These are phyloP conservation scores for Hormaphis cornu DNA, from an alignment of 1,140 invertebrate genomes.

Conservation along the genomic window DNA sequence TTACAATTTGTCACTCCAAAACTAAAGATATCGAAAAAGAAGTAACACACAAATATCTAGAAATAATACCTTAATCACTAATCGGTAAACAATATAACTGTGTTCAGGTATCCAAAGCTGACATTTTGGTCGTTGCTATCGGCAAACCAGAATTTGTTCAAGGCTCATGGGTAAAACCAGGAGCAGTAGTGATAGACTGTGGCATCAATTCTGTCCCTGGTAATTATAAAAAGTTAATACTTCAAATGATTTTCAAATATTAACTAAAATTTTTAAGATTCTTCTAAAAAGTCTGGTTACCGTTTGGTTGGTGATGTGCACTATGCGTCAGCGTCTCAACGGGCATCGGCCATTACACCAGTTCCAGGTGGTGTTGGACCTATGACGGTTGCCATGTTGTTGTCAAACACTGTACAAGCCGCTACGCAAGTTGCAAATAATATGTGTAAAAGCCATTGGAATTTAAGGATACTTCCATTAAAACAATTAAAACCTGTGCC, in stretches of 20 bases:
- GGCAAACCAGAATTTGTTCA: constrained; percentile 86
- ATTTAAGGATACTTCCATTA: constrained; percentile 52
- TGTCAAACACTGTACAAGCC: constrained; percentile 86
- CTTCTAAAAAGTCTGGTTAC: constrained; percentile 70
- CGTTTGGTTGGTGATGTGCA: constrained; percentile 91
- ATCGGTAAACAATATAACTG: constrained; percentile 41
- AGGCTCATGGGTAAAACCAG: constrained; percentile 93
- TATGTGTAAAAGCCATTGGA: constrained; percentile 53
- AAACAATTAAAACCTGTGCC: constrained; percentile 57
- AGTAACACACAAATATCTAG: constrained; percentile 46
- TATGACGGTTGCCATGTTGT: constrained; percentile 97
- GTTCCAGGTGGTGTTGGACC: constrained; percentile 97
- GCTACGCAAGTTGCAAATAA: constrained; percentile 56
- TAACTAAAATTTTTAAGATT: constrained; percentile 65
- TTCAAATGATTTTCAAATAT: background rate
- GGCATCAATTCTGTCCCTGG: constrained; percentile 92
- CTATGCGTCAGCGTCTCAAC: constrained; percentile 64
- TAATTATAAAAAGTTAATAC: constrained; percentile 45
- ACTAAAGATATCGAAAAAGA: constrained; percentile 73
- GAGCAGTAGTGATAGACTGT: constrained; percentile 98
- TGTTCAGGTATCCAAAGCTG: constrained; percentile 58
- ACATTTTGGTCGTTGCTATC: constrained; percentile 94
- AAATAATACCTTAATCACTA: constrained; percentile 8
- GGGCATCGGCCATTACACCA: constrained; percentile 86
- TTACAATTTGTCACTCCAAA: constrained; percentile 92